Evolutionary conservation across 2,888 invertebrate species (phyloP), one percentile per base, ranked within the genome.

Genomic region (Catocala fraxini): DNA sequence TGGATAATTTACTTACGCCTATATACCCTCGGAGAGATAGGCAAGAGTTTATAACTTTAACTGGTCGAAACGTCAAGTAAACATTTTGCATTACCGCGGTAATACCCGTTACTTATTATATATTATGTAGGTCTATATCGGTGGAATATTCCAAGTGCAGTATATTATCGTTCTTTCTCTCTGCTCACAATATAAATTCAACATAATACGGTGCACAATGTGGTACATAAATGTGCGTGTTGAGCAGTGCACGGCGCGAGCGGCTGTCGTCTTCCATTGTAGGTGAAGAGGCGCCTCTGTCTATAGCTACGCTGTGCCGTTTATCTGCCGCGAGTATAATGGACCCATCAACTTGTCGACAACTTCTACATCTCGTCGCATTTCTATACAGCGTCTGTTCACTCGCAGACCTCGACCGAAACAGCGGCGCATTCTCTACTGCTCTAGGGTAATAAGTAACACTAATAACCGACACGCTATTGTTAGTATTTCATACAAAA

Each of bases 281-380:
- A 52, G 70, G 59, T 65, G 65, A 68, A 79, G 75, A 72, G 74
- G 59, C 61, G 49, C 35, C 57, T 48, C 56, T 65, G 55, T 54
- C 54, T 66, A 56, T 63, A 66, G 54, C 63, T 65, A 62, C 52
- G 55, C 57, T 59, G 63, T 42, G 64, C 58, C 60, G 65, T 70
- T 68, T 73, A 70, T 69, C 69, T 70, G 69, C 63, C 58, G 57
- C 49, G 56, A 59, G 66, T 63, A 75, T 77, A 75, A 75, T 74
- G 70, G 77, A 71, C 39, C 75, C 68, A 77, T 75, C 75, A 77
- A 77, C 67, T 77, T 63, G 70, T 74, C 67, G 58, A 65, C 65
- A 74, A 77, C 70, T 74, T 77, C 59, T 59, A 63, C 69, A 52
- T 67, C 35, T 39, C 35, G 35, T 39, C 55, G 63, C 57, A 60